Base-by-base conservation (phyloP, 2,113 vertebrate species). In the Pterocles gutturalis region DNA sequence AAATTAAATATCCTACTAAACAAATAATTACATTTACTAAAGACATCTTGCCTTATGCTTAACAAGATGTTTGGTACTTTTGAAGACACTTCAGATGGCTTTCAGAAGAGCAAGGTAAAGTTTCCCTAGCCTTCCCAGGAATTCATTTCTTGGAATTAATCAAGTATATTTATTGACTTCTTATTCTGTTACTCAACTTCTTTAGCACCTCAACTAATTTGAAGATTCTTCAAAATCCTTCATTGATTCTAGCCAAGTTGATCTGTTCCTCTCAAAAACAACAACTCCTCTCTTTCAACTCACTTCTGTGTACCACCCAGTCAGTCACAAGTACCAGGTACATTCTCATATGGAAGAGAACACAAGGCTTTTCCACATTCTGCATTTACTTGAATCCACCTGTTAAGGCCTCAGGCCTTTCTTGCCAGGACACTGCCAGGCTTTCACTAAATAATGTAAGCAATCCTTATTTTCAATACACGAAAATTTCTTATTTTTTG, bases 261-360 rank as follows among this genome's bases (percentile, higher is more conserved):
- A 79, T 22, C 24, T 51, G 17, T 41, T 90, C 13, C 9, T 91
- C 62, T 61, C 21, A 51, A 55, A 84, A 66, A 14, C 12, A 69
- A 77, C 16, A 26, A 33, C 17, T 75, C n/a, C 8, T 36, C 8
- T 36, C 33, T 34, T 72, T 22, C 22, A 66, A 71, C 10, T 65
- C 1, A 5, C 9, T 89, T 73, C 10, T 12, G n/a, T 3, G 5
- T 33, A 64, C 24, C n/a, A 55, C 7, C 11, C 22, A 11, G 25
- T 33, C 60, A 91, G 24, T 20, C 49, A 81, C 26, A 76, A 85
- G 33, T 43, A 80, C 19, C 41, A 49, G 11, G 4, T 28, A 48
- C 22, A 17, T 67, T 41, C 22, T 1, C 0, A 4, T 31, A 61
- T 0, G 0, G 41, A 65, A 88, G 13, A 25, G 3, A 33, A 49